Evolutionary conservation across 2,888 invertebrate species (phyloP).

Genomic region (Sturmia bella): DNA sequence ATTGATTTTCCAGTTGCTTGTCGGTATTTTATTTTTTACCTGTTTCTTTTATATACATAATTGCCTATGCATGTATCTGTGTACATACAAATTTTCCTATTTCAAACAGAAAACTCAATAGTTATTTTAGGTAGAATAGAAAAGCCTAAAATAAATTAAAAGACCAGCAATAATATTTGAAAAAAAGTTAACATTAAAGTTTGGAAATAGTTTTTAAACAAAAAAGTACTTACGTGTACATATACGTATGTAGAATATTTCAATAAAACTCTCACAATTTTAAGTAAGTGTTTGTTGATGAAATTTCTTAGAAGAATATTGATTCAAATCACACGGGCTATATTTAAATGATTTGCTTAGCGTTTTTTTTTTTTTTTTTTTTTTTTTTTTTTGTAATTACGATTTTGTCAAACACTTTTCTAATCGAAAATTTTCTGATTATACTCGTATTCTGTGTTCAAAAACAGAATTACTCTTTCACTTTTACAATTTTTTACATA

Average conservation of each 20-base stretch:
- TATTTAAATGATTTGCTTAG: constrained; percentile 7
- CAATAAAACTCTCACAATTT: constrained; percentile 25
- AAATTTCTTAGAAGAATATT: constrained; percentile 25
- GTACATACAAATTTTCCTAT: no score
- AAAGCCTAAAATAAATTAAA: no score
- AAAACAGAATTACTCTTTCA: constrained; percentile 8
- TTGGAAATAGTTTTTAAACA: neutral
- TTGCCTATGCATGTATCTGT: neutral
- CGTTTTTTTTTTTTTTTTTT: no score
- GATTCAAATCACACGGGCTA: constrained; percentile 1
- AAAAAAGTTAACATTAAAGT: no score
- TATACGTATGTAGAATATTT: no score
- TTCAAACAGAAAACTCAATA: no score
- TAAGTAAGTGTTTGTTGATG: neutral
- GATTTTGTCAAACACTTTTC: constrained; percentile 1
- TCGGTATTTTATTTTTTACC: constrained; percentile 2
- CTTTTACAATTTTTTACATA: constrained; percentile 13
- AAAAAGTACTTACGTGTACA: neutral
- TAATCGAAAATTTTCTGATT: no score
- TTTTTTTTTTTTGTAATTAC: no score
- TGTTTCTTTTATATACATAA: neutral
- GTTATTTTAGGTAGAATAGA: no score
- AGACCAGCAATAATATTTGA: no score
- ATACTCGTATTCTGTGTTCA: neutral
- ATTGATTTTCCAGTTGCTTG: constrained; percentile 55